Percentiles rank a stretch among this genome's conserved stretches.
Evolutionary conservation across 1,140 invertebrate genomes (phyloP).

Genomic region (Charaxes varanes): DNA sequence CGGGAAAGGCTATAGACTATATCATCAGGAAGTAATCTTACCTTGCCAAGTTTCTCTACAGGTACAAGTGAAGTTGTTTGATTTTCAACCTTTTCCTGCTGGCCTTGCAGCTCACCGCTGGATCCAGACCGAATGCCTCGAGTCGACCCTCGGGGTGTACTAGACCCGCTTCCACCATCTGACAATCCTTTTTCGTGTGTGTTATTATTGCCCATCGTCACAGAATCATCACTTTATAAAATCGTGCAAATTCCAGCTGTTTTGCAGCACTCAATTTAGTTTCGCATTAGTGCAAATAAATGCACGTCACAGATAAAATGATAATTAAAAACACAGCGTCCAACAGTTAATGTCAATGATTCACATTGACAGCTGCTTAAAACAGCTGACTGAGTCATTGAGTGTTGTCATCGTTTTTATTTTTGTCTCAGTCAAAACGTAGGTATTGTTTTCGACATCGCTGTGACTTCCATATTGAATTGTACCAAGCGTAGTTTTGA

Average conservation of each 20-base stretch:
- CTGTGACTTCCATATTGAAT: too few species aligned
- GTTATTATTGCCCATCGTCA: constrained; percentile 59
- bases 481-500: too few species aligned
- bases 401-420: too few species aligned
- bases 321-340: too few species aligned
- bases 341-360: too few species aligned
- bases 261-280: constrained; percentile 1
- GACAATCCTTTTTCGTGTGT: constrained; percentile 48
- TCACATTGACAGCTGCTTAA: too few species aligned
- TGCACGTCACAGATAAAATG: too few species aligned
- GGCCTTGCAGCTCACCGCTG: constrained; percentile 74
- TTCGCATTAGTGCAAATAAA: too few species aligned
- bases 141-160: constrained; percentile 59
- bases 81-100: constrained; percentile 54
- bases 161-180: constrained; percentile 50
- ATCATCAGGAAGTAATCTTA: constrained; percentile 39
- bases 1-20: too few species aligned
- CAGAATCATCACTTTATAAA: constrained; percentile 2
- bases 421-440: too few species aligned
- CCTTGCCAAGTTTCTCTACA: constrained; percentile 81
- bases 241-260: constrained; percentile 13
- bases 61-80: constrained; percentile 77
- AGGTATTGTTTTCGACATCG: constrained; percentile 40
- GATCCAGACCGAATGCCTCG: constrained; percentile 75
- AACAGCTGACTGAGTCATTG: too few species aligned